Conservation (phyloP, 2,888 invertebrate genomes). For the Pilophorus perplexus region DNA sequence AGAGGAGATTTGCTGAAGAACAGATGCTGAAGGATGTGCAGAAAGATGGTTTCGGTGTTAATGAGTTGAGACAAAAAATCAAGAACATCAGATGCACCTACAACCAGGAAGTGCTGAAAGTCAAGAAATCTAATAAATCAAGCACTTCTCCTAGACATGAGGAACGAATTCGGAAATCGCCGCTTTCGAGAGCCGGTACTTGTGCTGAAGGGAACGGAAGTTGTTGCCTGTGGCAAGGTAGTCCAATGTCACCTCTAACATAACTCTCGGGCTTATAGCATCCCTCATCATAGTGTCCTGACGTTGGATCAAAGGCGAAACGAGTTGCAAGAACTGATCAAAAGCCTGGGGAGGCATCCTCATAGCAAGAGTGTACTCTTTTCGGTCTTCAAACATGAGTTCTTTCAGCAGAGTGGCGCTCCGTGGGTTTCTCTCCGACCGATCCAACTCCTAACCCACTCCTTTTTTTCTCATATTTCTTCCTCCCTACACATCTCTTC, state of each 20-base stretch:
- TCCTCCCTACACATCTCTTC: slow-evolving; percentile 9
- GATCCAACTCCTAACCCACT: background rate
- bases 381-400: background rate
- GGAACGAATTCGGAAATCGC: slow-evolving; percentile 7
- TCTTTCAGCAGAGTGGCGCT: slow-evolving; percentile 13
- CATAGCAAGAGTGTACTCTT: slow-evolving; percentile 13
- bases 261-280: slow-evolving; percentile 23
- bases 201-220: slow-evolving; percentile 3
- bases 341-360: slow-evolving; percentile 19
- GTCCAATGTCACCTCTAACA: slow-evolving; percentile 17
- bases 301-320: background rate
- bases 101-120: slow-evolving; percentile 35
- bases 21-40: slow-evolving; percentile 51
- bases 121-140: slow-evolving; percentile 18
- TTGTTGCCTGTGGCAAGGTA: slow-evolving; percentile 5
- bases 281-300: slow-evolving; percentile 11
- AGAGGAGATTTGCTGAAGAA: too few species aligned
- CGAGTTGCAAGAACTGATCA: background rate
- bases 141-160: background rate
- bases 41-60: slow-evolving; percentile 51
- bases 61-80: slow-evolving; percentile 33
- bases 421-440: slow-evolving; percentile 23
- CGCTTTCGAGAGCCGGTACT: background rate
- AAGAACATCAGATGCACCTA: slow-evolving; percentile 35
- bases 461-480: background rate